Percentiles rank a stretch among this genome's conserved stretches.
These are phyloP conservation scores for Odontocerum albicorne DNA, from an alignment of 2,888 invertebrate species.

Conservation along the genomic window DNA sequence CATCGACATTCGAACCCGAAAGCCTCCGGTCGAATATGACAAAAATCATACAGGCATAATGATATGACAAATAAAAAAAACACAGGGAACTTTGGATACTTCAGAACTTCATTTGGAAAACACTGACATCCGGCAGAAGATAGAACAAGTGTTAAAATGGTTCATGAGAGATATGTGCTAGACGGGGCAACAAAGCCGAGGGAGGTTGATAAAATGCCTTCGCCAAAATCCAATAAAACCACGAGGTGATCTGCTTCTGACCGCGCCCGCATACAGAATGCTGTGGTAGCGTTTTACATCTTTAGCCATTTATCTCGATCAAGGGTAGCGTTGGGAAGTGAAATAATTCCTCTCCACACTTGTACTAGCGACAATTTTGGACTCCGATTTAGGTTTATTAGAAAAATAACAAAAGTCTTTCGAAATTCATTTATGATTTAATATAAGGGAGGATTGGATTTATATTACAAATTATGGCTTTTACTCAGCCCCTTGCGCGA, in stretches of 20 bases:
- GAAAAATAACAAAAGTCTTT: too few species aligned
- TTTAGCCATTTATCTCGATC: too few species aligned
- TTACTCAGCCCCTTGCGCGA: too few species aligned
- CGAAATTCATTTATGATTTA: too few species aligned
- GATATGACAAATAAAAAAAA: conserved; percentile 1
- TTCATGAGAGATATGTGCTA: not conserved
- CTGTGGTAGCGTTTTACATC: too few species aligned
- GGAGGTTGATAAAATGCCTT: conserved; percentile 28
- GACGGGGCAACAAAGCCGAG: conserved; percentile 25
- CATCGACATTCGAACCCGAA: too few species aligned
- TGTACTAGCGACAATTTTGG: too few species aligned
- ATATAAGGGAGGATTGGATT: too few species aligned
- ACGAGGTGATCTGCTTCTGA: conserved; percentile 23
- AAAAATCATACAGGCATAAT: not conserved
- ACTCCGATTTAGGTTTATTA: not conserved
- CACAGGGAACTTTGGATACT: not conserved
- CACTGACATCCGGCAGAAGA: not conserved
- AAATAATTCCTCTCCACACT: too few species aligned
- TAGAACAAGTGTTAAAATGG: not conserved
- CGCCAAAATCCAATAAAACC: conserved; percentile 28
- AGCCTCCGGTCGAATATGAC: not conserved
- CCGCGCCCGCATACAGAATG: conserved; percentile 7
- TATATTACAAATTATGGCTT: too few species aligned
- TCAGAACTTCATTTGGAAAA: not conserved
- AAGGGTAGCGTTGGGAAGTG: too few species aligned